Conservation (phyloP, 64 coral and sea anemone genomes). For the Astreopora myriophthalma region DNA sequence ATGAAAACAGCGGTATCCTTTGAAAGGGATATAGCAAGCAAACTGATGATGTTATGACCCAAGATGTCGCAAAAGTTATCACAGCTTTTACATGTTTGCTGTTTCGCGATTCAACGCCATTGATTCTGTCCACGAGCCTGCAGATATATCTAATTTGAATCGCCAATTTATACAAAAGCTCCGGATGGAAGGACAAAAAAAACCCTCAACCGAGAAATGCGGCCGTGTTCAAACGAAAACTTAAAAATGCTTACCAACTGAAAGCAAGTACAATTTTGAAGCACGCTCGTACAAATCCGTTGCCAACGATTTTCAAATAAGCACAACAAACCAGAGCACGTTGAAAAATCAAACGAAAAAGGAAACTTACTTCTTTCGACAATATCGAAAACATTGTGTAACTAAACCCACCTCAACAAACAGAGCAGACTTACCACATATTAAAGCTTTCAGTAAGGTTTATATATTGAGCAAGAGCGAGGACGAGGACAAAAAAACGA, state of each 20-base stretch:
- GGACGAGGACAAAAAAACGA: not conserved
- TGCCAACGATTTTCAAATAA: not conserved
- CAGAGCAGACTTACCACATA: not conserved
- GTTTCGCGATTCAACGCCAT: not conserved
- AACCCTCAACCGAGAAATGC: not conserved
- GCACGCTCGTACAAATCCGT: not conserved
- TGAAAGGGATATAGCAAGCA: not conserved
- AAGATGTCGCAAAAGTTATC: not conserved
- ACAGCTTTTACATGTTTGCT: not conserved
- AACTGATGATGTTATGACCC: not conserved
- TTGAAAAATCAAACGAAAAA: not conserved
- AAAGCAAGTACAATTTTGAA: not conserved
- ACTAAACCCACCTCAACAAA: not conserved
- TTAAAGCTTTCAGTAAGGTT: not conserved
- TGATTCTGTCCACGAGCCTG: not conserved
- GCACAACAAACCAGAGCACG: not conserved
- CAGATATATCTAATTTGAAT: not conserved
- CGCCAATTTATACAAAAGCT: not conserved
- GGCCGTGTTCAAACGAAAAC: not conserved
- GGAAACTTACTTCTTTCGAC: not conserved
- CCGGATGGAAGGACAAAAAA: not conserved
- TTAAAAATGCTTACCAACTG: not conserved
- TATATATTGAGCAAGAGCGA: not conserved
- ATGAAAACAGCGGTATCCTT: not conserved
- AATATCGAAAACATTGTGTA: not conserved